phyloP scores from a whole-genome alignment of 2,113 vertebrate genomes.

The Sterna hirundo region DNA sequence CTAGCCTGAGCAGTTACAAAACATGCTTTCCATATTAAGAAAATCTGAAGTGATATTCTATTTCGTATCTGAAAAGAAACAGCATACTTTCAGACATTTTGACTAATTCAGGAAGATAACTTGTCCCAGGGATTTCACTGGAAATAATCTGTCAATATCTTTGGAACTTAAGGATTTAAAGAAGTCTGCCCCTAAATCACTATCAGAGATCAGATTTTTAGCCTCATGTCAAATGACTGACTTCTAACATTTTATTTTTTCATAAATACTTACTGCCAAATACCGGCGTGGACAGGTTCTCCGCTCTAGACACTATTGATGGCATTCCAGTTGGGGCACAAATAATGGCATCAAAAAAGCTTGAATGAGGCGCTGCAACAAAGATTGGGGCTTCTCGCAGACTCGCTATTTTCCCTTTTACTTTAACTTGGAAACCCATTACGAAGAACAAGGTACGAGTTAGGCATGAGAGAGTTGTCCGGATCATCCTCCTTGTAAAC shows the following conservation, averaged over 20 bases:
- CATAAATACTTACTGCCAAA: slow-evolving; percentile 87
- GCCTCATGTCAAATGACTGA: not conserved
- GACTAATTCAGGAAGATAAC: not conserved
- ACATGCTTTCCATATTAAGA: not conserved
- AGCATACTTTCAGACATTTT: not conserved
- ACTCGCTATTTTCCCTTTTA: slow-evolving; percentile 82
- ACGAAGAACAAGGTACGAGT: slow-evolving; percentile 81
- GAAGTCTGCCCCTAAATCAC: not conserved
- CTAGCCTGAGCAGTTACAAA: not conserved
- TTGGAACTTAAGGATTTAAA: not conserved
- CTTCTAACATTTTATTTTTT: not conserved
- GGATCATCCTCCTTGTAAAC: slow-evolving; percentile 80
- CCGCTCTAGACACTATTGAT: slow-evolving; percentile 87
- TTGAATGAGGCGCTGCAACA: slow-evolving; percentile 91
- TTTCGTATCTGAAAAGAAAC: not conserved
- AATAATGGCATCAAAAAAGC: slow-evolving; percentile 92
- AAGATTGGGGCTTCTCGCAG: slow-evolving; percentile 86
- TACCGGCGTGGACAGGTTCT: slow-evolving; percentile 85
- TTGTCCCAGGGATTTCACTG: not conserved
- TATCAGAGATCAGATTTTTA: not conserved
- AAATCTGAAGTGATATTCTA: not conserved
- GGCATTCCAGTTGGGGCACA: slow-evolving; percentile 87
- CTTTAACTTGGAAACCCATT: slow-evolving; percentile 89
- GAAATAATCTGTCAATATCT: not conserved
- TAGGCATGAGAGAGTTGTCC: slow-evolving; percentile 73